These are phyloP conservation scores for Coracias cyanogaster DNA, from an alignment of 2,797 vertebrate species.

Conservation along the genomic window DNA sequence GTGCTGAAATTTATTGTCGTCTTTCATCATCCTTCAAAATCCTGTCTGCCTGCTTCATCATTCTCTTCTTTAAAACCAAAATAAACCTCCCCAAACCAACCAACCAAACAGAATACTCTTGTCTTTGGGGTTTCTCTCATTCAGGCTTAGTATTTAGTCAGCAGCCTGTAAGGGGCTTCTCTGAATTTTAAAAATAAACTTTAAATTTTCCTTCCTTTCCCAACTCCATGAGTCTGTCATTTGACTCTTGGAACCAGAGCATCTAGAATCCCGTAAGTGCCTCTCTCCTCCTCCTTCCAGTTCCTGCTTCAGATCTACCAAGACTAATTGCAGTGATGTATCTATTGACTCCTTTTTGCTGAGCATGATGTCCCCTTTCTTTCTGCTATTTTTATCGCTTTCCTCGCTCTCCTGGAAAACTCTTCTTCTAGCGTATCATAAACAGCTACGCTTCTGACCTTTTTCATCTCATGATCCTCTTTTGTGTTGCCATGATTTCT, in stretches of 20 bases:
- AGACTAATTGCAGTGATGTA: neutral
- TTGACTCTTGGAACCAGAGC: neutral
- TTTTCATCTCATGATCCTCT: neutral
- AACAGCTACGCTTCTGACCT: neutral
- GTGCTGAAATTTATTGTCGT: neutral
- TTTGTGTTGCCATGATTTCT: neutral
- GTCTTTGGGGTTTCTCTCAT: neutral
- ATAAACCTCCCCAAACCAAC: accelerated
- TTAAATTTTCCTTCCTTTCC: neutral
- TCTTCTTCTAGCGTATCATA: neutral
- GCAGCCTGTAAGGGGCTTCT: neutral
- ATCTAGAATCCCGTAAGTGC: neutral
- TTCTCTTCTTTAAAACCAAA: neutral
- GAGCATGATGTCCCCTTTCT: neutral
- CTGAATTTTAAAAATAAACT: neutral
- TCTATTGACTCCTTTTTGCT: neutral
- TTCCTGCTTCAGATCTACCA: neutral
- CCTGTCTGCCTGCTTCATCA: neutral
- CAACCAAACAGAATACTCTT: neutral
- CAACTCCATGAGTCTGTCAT: neutral
- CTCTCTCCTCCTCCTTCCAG: neutral
- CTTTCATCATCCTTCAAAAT: neutral
- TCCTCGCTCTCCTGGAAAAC: neutral
- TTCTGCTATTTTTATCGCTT: neutral
- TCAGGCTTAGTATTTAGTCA: neutral